Base-by-base conservation (phyloP, 2,888 invertebrate genomes). In the Sarcophaga rosellei region DNA sequence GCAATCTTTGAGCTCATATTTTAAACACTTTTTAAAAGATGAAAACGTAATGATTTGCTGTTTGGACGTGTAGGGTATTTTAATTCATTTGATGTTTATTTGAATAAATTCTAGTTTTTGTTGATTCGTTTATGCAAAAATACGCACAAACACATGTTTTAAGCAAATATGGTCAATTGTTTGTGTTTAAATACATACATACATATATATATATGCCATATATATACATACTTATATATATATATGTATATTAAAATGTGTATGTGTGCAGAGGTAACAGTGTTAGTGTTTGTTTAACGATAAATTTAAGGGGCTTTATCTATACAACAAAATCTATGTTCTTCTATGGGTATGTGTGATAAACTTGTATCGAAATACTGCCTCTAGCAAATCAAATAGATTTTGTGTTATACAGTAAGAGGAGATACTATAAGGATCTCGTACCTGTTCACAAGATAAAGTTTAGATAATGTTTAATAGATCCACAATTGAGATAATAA, bases 21-120 rank as follows among this genome's bases (percentile, higher is more conserved):
- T n/a, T n/a, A n/a, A n/a, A n/a, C n/a, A n/a, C n/a, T n/a, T n/a
- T n/a, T n/a, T n/a, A n/a, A n/a, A n/a, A n/a, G n/a, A n/a, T n/a
- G n/a, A n/a, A n/a, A n/a, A n/a, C n/a, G n/a, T n/a, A n/a, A n/a
- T 35, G 35, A 35, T 35, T 35, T 10, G 0, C 35, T 35, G 8
- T 35, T 35, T 35, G 8, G 8, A 35, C 10, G 1, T 35, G 35
- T 35, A 35, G 35, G 35, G 35, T 35, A 35, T 35, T 35, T 35
- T 8, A 35, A 35, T 47, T 63, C 20, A 45, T 45, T 62, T 74
- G n/a, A 73, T 73, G 73, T 25, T 59, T 59, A 53, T 70, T 53
- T n/a, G 62, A 23, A 63, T 65, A 47, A 47, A 25, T 57, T 45
- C 63, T 53, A 65, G 63, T 63, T 65, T 65, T 25, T 65, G 65